Percentiles rank a stretch among this genome's conserved stretches.
Conservation (phyloP, 2,113 vertebrate genomes). For the Centropus unirufus region DNA sequence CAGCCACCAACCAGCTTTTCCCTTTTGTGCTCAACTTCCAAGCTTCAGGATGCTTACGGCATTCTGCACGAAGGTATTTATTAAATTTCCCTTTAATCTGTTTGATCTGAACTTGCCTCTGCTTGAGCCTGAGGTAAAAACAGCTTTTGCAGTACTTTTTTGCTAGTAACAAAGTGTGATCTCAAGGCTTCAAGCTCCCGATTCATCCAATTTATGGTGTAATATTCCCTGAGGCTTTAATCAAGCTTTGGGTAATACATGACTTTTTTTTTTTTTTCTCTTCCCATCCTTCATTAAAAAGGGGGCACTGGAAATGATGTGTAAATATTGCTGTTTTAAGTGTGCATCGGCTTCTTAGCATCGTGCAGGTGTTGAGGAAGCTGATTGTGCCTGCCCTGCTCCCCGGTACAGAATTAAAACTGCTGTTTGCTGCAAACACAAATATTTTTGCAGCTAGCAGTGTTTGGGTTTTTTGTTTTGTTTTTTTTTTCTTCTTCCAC, state of each 20-base stretch:
- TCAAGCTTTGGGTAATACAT: neutral
- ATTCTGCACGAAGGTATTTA: neutral
- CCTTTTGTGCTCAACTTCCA: neutral
- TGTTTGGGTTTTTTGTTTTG: too few relatives aligned
- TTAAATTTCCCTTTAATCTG: neutral
- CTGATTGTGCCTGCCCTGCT: neutral
- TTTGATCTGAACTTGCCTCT: constrained; percentile 34
- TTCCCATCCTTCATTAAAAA: neutral
- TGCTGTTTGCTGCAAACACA: neutral
- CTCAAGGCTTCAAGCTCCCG: neutral
- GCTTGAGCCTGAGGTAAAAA: neutral
- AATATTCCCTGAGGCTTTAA: neutral
- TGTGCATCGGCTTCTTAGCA: neutral
- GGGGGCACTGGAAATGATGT: neutral
- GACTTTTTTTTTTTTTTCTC: neutral
- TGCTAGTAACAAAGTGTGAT: neutral
- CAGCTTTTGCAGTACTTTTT: neutral
- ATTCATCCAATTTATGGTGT: neutral
- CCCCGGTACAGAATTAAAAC: neutral
- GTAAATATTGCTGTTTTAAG: neutral
- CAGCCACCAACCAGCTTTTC: neutral
- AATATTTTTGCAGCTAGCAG: neutral
- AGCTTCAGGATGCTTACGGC: neutral
- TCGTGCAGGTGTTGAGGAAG: neutral
- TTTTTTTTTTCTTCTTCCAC: neutral